These are phyloP conservation scores for Caenorhabditis briggsae DNA, from an alignment of 1,140 invertebrate species.

Conservation along the genomic window DNA sequence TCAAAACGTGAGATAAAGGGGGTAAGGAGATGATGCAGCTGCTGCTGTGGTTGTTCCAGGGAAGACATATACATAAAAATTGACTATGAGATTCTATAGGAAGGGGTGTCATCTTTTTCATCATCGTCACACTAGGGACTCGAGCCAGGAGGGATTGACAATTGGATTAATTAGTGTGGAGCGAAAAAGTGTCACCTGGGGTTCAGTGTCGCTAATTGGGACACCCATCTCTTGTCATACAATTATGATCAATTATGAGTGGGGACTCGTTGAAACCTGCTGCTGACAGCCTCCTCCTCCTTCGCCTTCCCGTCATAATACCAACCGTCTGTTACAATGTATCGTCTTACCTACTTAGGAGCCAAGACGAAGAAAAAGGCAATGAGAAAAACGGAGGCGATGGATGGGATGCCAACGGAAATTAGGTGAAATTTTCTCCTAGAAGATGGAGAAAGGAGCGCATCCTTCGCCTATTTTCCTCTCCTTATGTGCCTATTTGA, in stretches of 20 bases:
- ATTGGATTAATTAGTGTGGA: constrained; percentile 48
- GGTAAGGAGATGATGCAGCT: background rate
- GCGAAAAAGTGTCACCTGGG: constrained; percentile 30
- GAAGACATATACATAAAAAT: constrained; percentile 2
- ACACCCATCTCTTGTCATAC: background rate
- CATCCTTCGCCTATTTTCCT: background rate
- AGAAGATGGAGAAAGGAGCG: background rate
- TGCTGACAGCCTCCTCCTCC: constrained; percentile 30
- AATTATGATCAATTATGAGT: constrained; percentile 45
- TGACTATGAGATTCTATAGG: background rate
- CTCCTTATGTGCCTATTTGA: background rate
- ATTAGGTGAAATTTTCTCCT: constrained; percentile 37
- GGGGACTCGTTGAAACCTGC: constrained; percentile 23
- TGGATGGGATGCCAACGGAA: constrained; percentile 19
- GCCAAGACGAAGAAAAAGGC: too few species aligned
- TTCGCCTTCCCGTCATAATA: background rate
- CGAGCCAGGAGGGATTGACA: background rate
- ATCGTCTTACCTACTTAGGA: constrained; percentile 51
- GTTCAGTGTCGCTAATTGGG: constrained; percentile 15
- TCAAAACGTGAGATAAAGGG: constrained; percentile 27
- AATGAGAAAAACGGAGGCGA: background rate
- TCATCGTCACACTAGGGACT: background rate
- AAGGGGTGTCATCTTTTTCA: constrained; percentile 1
- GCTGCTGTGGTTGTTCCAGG: background rate
- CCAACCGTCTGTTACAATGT: constrained; percentile 56